Conservation (phyloP, 2,113 vertebrate species). For the Budorcas taxicolor region DNA sequence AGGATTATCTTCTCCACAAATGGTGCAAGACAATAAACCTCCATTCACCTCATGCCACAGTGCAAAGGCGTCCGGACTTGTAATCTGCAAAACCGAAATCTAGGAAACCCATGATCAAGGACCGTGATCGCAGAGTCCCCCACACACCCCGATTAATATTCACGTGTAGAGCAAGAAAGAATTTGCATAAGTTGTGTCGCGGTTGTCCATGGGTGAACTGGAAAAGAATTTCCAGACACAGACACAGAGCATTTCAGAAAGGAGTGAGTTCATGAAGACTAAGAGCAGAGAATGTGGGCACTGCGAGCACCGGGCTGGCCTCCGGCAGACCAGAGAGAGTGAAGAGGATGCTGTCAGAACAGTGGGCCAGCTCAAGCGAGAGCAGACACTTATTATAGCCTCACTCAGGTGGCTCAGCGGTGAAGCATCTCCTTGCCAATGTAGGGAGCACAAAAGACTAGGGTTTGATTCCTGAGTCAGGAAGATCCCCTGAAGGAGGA, state of each 20-base stretch:
- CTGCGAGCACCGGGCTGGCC: accelerated
- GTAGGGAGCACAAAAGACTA: not conserved
- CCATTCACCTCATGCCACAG: not conserved
- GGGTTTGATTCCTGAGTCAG: not conserved
- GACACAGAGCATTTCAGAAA: not conserved
- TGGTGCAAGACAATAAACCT: not conserved
- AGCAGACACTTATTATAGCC: accelerated
- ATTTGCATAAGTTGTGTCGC: accelerated
- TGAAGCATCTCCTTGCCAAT: not conserved
- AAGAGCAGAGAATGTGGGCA: not conserved
- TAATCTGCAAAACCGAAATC: not conserved
- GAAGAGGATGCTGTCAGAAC: not conserved
- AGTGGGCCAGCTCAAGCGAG: not conserved
- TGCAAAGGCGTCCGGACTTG: not conserved
- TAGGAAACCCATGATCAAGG: not conserved
- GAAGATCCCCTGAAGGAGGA: not conserved
- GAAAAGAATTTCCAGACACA: not conserved
- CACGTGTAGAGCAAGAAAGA: too few species aligned
- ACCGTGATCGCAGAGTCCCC: too few species aligned
- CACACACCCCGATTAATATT: accelerated
- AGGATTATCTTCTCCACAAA: not conserved
- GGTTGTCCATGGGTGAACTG: not conserved
- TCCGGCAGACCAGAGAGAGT: not conserved
- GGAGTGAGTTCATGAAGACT: not conserved
- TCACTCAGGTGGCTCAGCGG: not conserved